A percentile compares a stretch with the other conserved stretches of the same genome.
Conservation (phyloP, 2,888 invertebrate genomes). For the Xylocampa areola region DNA sequence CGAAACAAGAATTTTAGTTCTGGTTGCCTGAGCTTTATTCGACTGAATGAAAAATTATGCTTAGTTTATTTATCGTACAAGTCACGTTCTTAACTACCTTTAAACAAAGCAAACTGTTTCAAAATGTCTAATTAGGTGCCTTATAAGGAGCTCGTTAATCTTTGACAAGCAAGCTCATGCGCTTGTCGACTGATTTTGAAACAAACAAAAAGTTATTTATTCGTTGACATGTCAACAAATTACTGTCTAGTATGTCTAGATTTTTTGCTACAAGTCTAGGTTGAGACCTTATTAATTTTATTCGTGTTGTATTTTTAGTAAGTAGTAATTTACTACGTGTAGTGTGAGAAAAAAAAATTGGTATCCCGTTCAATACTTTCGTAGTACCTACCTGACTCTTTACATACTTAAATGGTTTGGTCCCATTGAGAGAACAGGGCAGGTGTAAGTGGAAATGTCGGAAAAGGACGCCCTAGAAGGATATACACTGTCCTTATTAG, state of each 20-base stretch:
- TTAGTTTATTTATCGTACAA: slow-evolving; percentile 16
- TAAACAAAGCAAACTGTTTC: slow-evolving; percentile 46
- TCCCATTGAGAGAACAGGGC: too few species aligned
- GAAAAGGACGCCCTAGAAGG: too few species aligned
- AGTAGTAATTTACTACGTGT: too few species aligned
- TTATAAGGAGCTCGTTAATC: slow-evolving; percentile 50
- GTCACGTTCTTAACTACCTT: slow-evolving; percentile 45
- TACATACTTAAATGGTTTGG: too few species aligned
- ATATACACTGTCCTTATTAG: too few species aligned
- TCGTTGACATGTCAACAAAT: slow-evolving; percentile 47
- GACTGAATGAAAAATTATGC: not conserved
- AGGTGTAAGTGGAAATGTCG: too few species aligned
- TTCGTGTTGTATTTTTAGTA: slow-evolving; percentile 5
- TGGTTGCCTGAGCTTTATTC: not conserved
- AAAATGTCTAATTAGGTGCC: slow-evolving; percentile 47
- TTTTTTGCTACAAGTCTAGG: slow-evolving; percentile 24
- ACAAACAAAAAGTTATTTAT: slow-evolving; percentile 38
- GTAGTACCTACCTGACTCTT: too few species aligned
- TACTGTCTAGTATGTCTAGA: slow-evolving; percentile 22
- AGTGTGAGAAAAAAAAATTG: not conserved
- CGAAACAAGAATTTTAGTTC: not conserved
- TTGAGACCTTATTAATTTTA: slow-evolving; percentile 15
- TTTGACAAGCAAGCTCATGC: slow-evolving; percentile 27
- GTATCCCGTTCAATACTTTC: not conserved
- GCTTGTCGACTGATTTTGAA: slow-evolving; percentile 41